Conservation (phyloP, 2,888 invertebrate genomes). For the Folsomia manolachei region DNA sequence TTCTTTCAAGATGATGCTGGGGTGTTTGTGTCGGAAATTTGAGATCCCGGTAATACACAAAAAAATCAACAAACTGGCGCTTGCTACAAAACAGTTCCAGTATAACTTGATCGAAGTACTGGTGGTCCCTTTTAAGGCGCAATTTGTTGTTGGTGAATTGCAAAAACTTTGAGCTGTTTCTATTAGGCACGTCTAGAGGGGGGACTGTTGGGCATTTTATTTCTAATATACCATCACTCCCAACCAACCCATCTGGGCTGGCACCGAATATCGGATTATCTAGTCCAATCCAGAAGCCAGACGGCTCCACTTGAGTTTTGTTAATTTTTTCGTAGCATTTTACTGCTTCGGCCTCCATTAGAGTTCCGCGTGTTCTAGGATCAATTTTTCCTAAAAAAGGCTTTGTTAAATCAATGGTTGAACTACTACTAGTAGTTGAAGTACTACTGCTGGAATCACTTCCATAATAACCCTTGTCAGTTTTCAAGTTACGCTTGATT, state of each 20-base stretch:
- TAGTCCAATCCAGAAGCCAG: constrained; percentile 16
- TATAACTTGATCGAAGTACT: constrained; percentile 14
- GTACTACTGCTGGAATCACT: neutral
- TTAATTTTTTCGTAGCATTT: constrained; percentile 15
- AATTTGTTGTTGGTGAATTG: neutral
- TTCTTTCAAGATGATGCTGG: too few relatives aligned
- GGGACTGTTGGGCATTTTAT: constrained; percentile 14
- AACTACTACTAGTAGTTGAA: too few relatives aligned
- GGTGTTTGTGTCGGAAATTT: too few relatives aligned
- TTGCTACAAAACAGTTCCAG: constrained; percentile 7
- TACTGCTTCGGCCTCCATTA: neutral
- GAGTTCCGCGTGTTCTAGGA: neutral
- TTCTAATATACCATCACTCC: constrained; percentile 16
- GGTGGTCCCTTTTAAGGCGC: neutral
- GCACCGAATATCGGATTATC: constrained; percentile 23
- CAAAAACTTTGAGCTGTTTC: neutral
- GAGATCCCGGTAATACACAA: constrained; percentile 14
- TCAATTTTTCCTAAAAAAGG: too few relatives aligned
- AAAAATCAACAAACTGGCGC: constrained; percentile 11
- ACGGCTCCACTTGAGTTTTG: constrained; percentile 4
- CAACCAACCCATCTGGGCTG: constrained; percentile 26
- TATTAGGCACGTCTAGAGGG: neutral
- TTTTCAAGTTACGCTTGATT: too few relatives aligned
- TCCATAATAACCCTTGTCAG: too few relatives aligned
- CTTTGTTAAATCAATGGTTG: too few relatives aligned